A percentile compares a stretch with the other conserved stretches of the same genome.
Conservation (phyloP, 2,888 invertebrate species). For the Cephus pulcher region DNA sequence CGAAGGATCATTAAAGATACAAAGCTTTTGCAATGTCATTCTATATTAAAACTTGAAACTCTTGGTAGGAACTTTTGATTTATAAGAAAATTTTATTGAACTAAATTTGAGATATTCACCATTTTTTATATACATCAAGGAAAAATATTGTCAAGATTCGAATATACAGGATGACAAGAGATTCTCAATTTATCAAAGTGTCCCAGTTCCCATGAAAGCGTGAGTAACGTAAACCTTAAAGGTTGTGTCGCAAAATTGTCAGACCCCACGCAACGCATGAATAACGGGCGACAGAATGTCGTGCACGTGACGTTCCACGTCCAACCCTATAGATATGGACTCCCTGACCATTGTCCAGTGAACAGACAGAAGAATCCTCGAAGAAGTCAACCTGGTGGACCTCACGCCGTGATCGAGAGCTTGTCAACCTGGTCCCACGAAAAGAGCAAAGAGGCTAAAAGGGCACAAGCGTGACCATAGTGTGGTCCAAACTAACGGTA, state of each 20-base stretch:
- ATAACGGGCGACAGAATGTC: conserved; percentile 51
- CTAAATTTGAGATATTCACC: not conserved
- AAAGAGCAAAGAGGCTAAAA: conserved; percentile 3
- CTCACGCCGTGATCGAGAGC: conserved; percentile 56
- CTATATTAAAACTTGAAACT: conserved; percentile 9
- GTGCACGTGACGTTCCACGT: conserved; percentile 55
- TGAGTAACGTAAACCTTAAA: conserved; percentile 1
- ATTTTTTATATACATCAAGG: conserved; percentile 18
- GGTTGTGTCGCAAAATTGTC: not conserved
- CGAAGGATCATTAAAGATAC: conserved; percentile 26
- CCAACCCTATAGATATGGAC: conserved; percentile 26
- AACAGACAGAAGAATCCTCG: conserved; percentile 38
- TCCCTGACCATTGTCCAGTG: conserved; percentile 49
- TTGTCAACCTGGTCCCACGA: conserved; percentile 32
- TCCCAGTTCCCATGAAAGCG: not conserved
- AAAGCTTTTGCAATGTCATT: conserved; percentile 40
- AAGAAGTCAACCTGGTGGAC: conserved; percentile 49
- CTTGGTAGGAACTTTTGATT: not conserved
- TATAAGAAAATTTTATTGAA: not conserved
- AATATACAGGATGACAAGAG: not conserved
- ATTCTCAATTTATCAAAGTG: not conserved
- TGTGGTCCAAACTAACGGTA: conserved; percentile 22
- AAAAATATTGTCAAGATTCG: not conserved
- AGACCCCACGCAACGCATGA: conserved; percentile 45
- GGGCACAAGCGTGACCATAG: conserved; percentile 42